phyloP scores from a whole-genome alignment of 2,797 vertebrate species.

The Halcyon leucocephala region DNA sequence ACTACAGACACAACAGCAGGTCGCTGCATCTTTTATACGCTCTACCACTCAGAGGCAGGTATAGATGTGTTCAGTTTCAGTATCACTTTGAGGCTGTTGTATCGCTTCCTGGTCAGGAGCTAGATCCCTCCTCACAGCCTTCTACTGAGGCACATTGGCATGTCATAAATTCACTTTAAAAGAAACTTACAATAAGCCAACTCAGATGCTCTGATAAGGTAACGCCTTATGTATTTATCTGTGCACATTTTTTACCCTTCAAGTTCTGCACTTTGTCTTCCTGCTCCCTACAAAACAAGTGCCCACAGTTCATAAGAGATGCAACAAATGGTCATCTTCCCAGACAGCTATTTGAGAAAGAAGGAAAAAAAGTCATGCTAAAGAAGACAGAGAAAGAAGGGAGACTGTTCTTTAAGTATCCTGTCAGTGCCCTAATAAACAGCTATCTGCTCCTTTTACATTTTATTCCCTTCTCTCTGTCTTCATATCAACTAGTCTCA shows the following conservation, averaged over 20 bases:
- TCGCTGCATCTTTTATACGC: not conserved
- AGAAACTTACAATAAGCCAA: not conserved
- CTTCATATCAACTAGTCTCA: not conserved
- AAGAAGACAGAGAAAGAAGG: not conserved
- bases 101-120: not conserved
- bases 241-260: not conserved
- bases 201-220: not conserved
- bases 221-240: not conserved
- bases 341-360: not conserved
- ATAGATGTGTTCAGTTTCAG: conserved; percentile 12
- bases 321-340: not conserved
- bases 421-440: not conserved
- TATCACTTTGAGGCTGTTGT: not conserved
- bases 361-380: not conserved
- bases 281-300: not conserved
- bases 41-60: not conserved
- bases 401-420: not conserved
- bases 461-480: not conserved
- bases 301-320: not conserved
- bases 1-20: not conserved
- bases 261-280: not conserved
- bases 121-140: not conserved
- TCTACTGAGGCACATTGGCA: not conserved
- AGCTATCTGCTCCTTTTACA: not conserved
- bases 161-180: not conserved